Percentiles rank a stretch among this genome's conserved stretches.
phyloP scores from a whole-genome alignment of 2,888 invertebrate genomes.

The Schizotus pectinicornis region DNA sequence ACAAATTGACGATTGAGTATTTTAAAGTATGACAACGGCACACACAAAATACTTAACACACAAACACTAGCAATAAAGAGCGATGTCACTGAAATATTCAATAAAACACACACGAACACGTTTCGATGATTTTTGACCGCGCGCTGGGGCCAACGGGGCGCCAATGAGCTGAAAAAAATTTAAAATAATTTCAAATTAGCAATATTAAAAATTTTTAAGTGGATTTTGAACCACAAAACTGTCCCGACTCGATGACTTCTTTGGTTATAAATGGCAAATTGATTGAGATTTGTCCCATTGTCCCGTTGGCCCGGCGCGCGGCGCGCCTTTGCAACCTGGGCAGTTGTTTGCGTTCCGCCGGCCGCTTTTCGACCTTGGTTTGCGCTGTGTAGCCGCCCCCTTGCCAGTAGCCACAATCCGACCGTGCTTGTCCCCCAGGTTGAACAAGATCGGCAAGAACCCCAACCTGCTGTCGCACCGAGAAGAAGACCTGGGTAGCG shows the following conservation, averaged over 20 bases:
- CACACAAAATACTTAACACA: slow-evolving; percentile 33
- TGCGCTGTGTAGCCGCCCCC: slow-evolving; percentile 5
- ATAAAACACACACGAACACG: slow-evolving; percentile 39
- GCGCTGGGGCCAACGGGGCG: neutral
- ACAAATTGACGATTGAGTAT: slow-evolving; percentile 3
- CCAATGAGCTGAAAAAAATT: too few species aligned
- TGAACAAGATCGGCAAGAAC: slow-evolving; percentile 98
- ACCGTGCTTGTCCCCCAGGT: slow-evolving; percentile 43
- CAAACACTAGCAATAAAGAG: slow-evolving; percentile 37
- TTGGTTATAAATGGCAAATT: too few species aligned
- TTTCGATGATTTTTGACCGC: neutral
- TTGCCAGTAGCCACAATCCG: slow-evolving; percentile 3
- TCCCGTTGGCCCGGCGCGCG: neutral
- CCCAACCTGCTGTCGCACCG: slow-evolving; percentile 89
- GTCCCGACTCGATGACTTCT: too few species aligned
- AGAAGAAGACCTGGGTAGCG: slow-evolving; percentile 70
- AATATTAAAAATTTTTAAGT: too few species aligned
- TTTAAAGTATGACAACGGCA: slow-evolving; percentile 29
- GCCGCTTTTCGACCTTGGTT: slow-evolving; percentile 18
- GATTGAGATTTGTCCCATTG: too few species aligned
- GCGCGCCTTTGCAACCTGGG: neutral
- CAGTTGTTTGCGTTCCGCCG: slow-evolving; percentile 6
- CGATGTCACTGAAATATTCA: slow-evolving; percentile 41
- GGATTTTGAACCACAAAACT: too few species aligned
- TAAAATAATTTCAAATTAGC: too few species aligned